These are phyloP conservation scores for Drosophila nikananu DNA, from an alignment of 1,140 invertebrate species.

Conservation along the genomic window DNA sequence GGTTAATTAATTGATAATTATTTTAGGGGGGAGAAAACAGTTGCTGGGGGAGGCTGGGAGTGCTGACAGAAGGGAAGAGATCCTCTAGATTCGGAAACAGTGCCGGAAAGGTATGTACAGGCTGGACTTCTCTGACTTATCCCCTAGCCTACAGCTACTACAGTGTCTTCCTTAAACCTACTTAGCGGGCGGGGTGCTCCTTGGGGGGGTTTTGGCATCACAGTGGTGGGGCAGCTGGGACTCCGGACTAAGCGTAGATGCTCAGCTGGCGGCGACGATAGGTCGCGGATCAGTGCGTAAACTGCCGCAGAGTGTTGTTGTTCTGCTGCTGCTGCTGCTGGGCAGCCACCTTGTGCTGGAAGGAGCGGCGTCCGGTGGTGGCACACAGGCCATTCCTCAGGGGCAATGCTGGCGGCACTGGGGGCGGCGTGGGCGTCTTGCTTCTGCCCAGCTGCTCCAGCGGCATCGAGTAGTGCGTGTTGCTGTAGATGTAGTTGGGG, in stretches of 20 bases:
- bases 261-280: constrained; percentile 76
- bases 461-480: constrained; percentile 81
- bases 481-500: constrained; percentile 82
- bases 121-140: constrained; percentile 30
- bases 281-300: constrained; percentile 75
- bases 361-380: constrained; percentile 75
- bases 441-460: constrained; percentile 72
- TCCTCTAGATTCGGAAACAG: constrained; percentile 35
- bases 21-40: constrained; percentile 2
- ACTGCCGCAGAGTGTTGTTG: constrained; percentile 65
- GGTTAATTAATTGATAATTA: constrained; percentile 12
- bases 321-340: constrained; percentile 44
- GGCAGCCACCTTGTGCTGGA: constrained; percentile 61
- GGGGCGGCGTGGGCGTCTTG: constrained; percentile 81
- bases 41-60: constrained; percentile 19
- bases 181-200: constrained; percentile 8
- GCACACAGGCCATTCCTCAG: constrained; percentile 74
- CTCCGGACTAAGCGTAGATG: constrained; percentile 64
- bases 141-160: constrained; percentile 39
- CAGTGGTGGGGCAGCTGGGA: constrained; percentile 47
- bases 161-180: constrained; percentile 32
- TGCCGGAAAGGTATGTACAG: constrained; percentile 34
- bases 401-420: constrained; percentile 80
- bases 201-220: constrained; percentile 66
- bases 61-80: constrained; percentile 42